Evolutionary conservation across 2,797 vertebrate genomes (phyloP).

Genomic region (Paramormyrops hopkinsi): DNA sequence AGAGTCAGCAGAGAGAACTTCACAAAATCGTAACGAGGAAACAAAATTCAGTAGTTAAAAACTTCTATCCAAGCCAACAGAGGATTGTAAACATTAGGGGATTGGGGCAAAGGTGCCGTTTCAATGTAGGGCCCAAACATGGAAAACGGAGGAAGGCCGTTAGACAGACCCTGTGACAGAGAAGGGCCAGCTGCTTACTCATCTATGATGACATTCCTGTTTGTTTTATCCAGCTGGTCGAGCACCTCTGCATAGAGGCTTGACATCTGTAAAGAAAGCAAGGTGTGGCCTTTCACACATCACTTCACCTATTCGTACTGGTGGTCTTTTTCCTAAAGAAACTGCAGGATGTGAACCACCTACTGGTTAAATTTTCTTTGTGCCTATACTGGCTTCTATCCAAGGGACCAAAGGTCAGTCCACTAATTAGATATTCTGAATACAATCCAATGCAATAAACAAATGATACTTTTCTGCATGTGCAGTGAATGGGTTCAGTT

Average conservation of each 20-base stretch:
- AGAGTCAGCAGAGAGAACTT: background rate
- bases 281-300: background rate
- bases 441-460: background rate
- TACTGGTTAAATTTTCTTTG: background rate
- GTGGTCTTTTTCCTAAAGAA: background rate
- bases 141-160: slow-evolving; percentile 44
- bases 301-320: background rate
- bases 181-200: slow-evolving; percentile 38
- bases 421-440: background rate
- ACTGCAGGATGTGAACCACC: background rate
- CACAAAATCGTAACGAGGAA: background rate
- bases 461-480: background rate
- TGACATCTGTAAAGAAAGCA: slow-evolving; percentile 65
- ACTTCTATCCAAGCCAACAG: background rate
- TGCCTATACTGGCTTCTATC: background rate
- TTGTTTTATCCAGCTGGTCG: slow-evolving; percentile 69
- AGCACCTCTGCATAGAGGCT: slow-evolving; percentile 72
- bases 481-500: background rate
- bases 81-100: background rate
- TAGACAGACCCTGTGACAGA: background rate
- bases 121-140: slow-evolving; percentile 35
- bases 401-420: background rate
- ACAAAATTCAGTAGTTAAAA: background rate
- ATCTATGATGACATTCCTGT: slow-evolving; percentile 51
- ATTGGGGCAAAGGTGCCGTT: background rate